Conservation (phyloP, 1,140 invertebrate species). For the Bilobella aurantiaca region DNA sequence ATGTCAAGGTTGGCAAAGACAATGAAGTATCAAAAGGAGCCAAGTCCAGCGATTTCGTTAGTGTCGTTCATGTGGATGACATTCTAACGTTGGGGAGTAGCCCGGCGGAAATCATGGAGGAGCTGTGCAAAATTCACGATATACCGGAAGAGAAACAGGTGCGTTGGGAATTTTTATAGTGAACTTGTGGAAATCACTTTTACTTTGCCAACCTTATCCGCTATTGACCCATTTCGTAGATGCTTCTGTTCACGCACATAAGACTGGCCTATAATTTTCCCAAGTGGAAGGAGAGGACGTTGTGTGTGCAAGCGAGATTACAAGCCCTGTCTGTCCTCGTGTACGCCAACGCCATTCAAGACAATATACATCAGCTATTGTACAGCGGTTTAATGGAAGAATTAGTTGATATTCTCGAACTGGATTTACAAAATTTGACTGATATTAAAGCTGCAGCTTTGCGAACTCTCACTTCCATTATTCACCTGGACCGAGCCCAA, state of each 20-base stretch:
- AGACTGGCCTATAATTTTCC: conserved; percentile 71
- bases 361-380: conserved; percentile 65
- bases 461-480: conserved; percentile 75
- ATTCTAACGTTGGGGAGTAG: conserved; percentile 57
- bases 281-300: conserved; percentile 59
- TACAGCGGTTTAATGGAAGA: conserved; percentile 80
- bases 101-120: conserved; percentile 64
- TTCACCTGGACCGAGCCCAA: conserved; percentile 80
- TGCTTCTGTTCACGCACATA: conserved; percentile 72
- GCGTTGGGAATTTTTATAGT: too few relatives aligned
- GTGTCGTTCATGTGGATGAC: conserved; percentile 62
- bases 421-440: conserved; percentile 52
- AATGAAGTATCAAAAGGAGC: too few relatives aligned
- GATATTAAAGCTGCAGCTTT: conserved; percentile 80
- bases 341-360: conserved; percentile 73
- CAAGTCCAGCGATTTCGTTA: conserved; percentile 43
- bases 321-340: conserved; percentile 77
- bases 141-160: conserved; percentile 63
- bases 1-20: too few relatives aligned
- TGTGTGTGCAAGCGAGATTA: conserved; percentile 73
- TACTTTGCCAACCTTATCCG: too few relatives aligned
- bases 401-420: conserved; percentile 62
- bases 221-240: too few relatives aligned
- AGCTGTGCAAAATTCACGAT: conserved; percentile 52
- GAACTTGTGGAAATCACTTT: too few relatives aligned